A percentile compares a stretch with the other conserved stretches of the same genome.
Conservation (phyloP, 2,113 vertebrate genomes). For the Murina feae region DNA sequence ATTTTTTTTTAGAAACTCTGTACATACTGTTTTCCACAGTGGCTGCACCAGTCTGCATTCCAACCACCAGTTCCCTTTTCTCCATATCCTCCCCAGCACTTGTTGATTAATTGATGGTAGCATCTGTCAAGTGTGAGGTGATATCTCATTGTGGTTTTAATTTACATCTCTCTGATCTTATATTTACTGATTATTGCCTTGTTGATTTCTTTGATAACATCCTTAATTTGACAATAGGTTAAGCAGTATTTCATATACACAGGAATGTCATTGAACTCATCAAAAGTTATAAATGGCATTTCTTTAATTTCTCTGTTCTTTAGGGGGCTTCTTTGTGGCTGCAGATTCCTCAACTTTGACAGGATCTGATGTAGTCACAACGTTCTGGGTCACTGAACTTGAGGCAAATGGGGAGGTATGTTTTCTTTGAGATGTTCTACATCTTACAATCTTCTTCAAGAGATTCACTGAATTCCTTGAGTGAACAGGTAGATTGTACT, state of each 20-base stretch:
- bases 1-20: not conserved
- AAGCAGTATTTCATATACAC: slow-evolving; percentile 82
- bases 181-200: slow-evolving; percentile 86
- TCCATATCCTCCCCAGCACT: not conserved
- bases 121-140: not conserved
- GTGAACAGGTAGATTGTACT: slow-evolving; percentile 49
- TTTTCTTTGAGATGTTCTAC: slow-evolving; percentile 71
- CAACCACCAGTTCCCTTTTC: not conserved
- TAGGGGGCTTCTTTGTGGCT: slow-evolving; percentile 53
- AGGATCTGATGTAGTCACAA: fast-evolving
- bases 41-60: not conserved
- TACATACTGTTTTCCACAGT: not conserved
- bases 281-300: slow-evolving; percentile 66
- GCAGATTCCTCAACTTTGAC: not conserved
- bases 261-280: slow-evolving; percentile 80
- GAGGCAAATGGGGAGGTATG: slow-evolving; percentile 69
- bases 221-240: slow-evolving; percentile 86
- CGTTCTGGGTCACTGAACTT: not conserved
- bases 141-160: not conserved
- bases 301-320: slow-evolving; percentile 70
- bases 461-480: slow-evolving; percentile 74
- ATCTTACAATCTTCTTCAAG: slow-evolving; percentile 58
- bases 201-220: slow-evolving; percentile 85
- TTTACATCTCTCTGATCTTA: slow-evolving; percentile 56
- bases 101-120: not conserved